Percentiles rank a stretch among this genome's conserved stretches.
Evolutionary conservation across 1,140 invertebrate species (phyloP).

Genomic region (Asobara japonica): DNA sequence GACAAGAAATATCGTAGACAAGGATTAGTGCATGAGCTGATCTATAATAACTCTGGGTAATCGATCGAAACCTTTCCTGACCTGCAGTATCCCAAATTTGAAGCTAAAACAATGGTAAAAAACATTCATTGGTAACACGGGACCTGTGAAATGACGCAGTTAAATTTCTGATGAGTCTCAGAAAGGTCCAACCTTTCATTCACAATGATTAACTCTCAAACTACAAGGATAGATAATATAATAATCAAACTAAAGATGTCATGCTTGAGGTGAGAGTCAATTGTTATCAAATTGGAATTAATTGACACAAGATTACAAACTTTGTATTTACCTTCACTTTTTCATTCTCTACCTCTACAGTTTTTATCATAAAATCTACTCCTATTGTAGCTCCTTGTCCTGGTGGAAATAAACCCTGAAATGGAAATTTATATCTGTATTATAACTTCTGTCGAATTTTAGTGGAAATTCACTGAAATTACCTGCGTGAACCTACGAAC

Average conservation of each 20-base stretch:
- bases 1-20: slow-evolving; percentile 97
- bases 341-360: slow-evolving; percentile 97
- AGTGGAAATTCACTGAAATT: slow-evolving; percentile 30
- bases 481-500: slow-evolving; percentile 89
- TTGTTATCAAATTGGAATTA: background rate
- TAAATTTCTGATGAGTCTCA: background rate
- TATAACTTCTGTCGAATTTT: slow-evolving; percentile 10
- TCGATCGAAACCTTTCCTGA: slow-evolving; percentile 93
- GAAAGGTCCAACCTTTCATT: background rate
- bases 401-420: slow-evolving; percentile 88
- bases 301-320: slow-evolving; percentile 4
- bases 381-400: slow-evolving; percentile 99
- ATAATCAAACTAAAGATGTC: no score
- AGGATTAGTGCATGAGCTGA: slow-evolving; percentile 97
- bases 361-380: slow-evolving; percentile 99
- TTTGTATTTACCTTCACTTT: slow-evolving; percentile 88
- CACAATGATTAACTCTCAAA: no score
- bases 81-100: slow-evolving; percentile 99
- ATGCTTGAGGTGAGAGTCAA: no score
- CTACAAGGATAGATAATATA: slow-evolving; percentile 24
- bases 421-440: slow-evolving; percentile 1
- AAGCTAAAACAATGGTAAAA: slow-evolving; percentile 72
- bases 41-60: slow-evolving; percentile 97
- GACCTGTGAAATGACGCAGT: background rate
- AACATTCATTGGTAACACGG: background rate